phyloP scores from a whole-genome alignment of 2,797 vertebrate species.

The Gastrophryne carolinensis region DNA sequence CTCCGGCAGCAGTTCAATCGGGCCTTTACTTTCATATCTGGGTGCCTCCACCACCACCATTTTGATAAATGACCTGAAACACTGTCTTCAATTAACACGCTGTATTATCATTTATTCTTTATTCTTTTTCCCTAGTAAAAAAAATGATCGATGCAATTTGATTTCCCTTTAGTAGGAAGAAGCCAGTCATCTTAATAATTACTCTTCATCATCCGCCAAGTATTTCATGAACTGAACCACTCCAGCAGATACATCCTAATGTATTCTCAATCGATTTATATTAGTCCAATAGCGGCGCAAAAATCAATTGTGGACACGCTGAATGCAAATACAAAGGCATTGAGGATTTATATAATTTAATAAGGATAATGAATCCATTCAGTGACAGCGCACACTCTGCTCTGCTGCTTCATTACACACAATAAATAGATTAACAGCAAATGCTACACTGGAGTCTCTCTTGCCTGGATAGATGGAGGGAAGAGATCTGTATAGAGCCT shows the following conservation, averaged over 20 bases:
- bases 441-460: background rate
- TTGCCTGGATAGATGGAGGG: background rate
- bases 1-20: background rate
- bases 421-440: constrained; percentile 41
- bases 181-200: constrained; percentile 43
- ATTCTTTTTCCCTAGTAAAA: constrained; percentile 13
- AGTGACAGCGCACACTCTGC: constrained; percentile 3
- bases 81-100: constrained; percentile 41
- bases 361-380: constrained; percentile 30
- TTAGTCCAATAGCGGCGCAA: constrained; percentile 25
- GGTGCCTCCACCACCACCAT: background rate
- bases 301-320: constrained; percentile 27
- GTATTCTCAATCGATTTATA: constrained; percentile 50
- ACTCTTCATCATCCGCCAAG: constrained; percentile 41
- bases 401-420: constrained; percentile 18
- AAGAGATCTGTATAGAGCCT: too few species aligned
- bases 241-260: constrained; percentile 42
- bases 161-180: constrained; percentile 23
- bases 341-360: constrained; percentile 36
- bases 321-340: constrained; percentile 32
- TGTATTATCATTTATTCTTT: constrained; percentile 32
- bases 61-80: constrained; percentile 37
- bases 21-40: constrained; percentile 1
- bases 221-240: constrained; percentile 46
- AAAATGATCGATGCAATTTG: constrained; percentile 44